Conservation (phyloP, 2,797 vertebrate species). For the Phyllotis vaccarum region DNA sequence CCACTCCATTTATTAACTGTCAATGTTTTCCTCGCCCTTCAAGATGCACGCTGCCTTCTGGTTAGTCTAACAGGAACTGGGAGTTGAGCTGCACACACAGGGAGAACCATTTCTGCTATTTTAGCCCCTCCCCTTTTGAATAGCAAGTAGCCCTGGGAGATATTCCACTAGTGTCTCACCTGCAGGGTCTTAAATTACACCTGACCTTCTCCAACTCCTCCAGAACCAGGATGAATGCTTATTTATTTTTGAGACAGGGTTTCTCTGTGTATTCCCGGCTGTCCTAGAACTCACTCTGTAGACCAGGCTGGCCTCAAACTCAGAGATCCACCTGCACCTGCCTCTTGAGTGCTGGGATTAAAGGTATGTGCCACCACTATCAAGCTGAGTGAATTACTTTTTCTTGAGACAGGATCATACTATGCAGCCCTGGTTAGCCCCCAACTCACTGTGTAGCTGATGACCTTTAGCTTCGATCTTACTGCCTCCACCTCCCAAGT, state of each 20-base stretch:
- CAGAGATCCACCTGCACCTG: neutral
- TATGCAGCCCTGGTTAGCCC: too few species aligned
- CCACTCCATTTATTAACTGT: neutral
- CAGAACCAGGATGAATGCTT: neutral
- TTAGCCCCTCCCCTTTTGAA: neutral
- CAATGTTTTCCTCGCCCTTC: constrained; percentile 10
- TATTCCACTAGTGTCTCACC: neutral
- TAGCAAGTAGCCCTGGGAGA: neutral
- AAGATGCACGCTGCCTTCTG: neutral
- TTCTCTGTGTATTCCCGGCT: neutral
- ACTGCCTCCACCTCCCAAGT: neutral
- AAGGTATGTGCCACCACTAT: neutral
- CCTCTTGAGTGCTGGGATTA: neutral
- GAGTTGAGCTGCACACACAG: neutral
- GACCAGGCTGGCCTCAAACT: neutral
- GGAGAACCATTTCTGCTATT: neutral
- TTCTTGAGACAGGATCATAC: neutral
- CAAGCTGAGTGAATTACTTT: neutral
- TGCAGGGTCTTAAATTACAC: neutral
- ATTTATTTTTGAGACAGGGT: neutral
- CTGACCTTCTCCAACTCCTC: neutral
- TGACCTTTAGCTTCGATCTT: neutral
- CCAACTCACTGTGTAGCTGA: neutral
- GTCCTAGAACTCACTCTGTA: neutral
- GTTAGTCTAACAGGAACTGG: neutral